Conservation (phyloP, 2,888 invertebrate genomes). For the Drymonia ruficornis region DNA sequence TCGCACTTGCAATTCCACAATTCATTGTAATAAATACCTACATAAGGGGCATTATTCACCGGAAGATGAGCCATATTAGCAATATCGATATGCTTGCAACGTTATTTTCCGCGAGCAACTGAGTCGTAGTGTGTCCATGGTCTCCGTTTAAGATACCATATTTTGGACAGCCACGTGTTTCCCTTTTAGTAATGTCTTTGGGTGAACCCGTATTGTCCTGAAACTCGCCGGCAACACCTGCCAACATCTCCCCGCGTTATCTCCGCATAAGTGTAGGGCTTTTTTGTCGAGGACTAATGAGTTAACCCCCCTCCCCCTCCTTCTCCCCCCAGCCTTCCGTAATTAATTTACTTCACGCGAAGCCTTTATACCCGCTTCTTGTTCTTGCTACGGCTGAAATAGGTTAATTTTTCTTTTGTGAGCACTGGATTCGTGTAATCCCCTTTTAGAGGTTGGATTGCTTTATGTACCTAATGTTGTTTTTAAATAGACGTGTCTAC, state of each 20-base stretch:
- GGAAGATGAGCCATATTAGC: too few relatives aligned
- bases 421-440: constrained; percentile 10
- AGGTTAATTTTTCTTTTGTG: constrained; percentile 13
- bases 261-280: constrained; percentile 13
- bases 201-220: constrained; percentile 1
- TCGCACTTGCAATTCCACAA: too few relatives aligned
- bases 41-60: too few relatives aligned
- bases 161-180: too few relatives aligned
- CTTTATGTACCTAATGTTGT: neutral
- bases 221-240: neutral
- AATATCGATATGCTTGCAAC: too few relatives aligned
- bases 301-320: neutral
- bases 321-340: constrained; percentile 4
- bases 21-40: too few relatives aligned
- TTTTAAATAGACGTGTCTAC: too few relatives aligned
- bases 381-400: constrained; percentile 12
- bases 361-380: constrained; percentile 14
- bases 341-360: constrained; percentile 22
- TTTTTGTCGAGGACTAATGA: constrained; percentile 32
- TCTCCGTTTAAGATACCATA: too few relatives aligned
- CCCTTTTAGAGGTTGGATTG: neutral
- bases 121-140: too few relatives aligned
- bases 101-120: too few relatives aligned
- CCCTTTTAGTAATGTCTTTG: too few relatives aligned
- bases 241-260: constrained; percentile 23